Base-by-base conservation (phyloP, 2,888 invertebrate genomes). In the Agrenia bidenticulata region DNA sequence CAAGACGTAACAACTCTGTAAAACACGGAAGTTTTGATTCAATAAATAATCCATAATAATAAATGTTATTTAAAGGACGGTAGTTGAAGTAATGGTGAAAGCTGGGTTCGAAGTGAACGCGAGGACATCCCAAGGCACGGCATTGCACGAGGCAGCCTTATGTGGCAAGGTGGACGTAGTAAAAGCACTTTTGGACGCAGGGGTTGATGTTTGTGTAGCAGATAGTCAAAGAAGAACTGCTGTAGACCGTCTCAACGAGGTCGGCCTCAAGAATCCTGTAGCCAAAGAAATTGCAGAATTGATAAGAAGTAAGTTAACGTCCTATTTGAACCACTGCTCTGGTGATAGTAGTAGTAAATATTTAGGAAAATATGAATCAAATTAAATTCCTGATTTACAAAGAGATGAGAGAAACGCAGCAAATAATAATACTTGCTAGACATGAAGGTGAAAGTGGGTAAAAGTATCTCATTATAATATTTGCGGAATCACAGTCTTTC, bases 131-230 rank as follows among this genome's bases (percentile, higher is more conserved):
- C 87, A 88, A 37, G 96, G 96, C 0, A 93, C 93, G 5, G 92
- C 95, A 0, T 84, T 97, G 69, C 96, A 96, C 82, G 94, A 95
- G 79, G 95, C 96, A 0, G 94, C 94, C 0, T 85, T 93, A 24
- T 94, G 89, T 80, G 94, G 94, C 19, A 94, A 94, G 80, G 88
- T 90, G 74, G 89, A 91, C 65, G 93, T 94, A 19, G 94, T 93
- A 23, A 84, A 89, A 61, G 85, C 90, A 0, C 83, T 95, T 39
- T 82, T 96, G 17, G 88, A 89, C 69, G 85, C 87, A 75, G 93
- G 92, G 1, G 90, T 91, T 21, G 90, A 94, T 79, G 83, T 92
- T 49, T 85, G 86, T 68, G 88, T 91, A 51, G 85, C 87, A 24
- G 92, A 97, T 79, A 84, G 86, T 9, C 85, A 88, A 71, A 88